These are phyloP conservation scores for Drosophila nr. medialis DNA, from an alignment of 2,888 invertebrate species.

Conservation along the genomic window DNA sequence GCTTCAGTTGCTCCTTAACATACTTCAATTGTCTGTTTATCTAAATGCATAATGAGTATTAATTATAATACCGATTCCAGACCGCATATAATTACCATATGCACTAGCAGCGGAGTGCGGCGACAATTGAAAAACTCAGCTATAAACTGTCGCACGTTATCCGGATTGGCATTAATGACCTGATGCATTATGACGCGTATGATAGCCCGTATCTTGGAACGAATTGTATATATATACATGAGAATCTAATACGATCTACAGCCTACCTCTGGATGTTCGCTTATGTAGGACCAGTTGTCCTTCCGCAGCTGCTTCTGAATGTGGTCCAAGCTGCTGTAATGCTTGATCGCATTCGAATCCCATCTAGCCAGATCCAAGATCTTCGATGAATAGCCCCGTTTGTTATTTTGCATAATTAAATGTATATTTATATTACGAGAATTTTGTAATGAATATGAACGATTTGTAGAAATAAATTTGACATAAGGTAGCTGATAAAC, in stretches of 20 bases:
- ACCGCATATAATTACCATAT: conserved; percentile 48
- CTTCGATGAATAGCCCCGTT: conserved; percentile 24
- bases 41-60: conserved; percentile 22
- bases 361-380: conserved; percentile 59
- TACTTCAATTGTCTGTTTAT: conserved; percentile 69
- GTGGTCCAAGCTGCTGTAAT: conserved; percentile 48
- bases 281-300: conserved; percentile 63
- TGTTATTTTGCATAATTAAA: conserved; percentile 23
- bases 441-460: conserved; percentile 16
- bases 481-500: not conserved
- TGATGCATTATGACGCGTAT: conserved; percentile 74
- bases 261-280: conserved; percentile 64
- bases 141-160: conserved; percentile 62
- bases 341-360: conserved; percentile 59
- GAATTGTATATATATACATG: not conserved
- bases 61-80: not conserved
- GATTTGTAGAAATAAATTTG: not conserved
- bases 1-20: conserved; percentile 63
- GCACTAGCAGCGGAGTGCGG: conserved; percentile 55
- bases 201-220: conserved; percentile 72
- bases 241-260: not conserved
- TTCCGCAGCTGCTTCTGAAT: conserved; percentile 66
- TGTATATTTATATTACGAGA: not conserved
- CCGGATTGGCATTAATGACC: conserved; percentile 62
- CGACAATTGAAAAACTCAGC: conserved; percentile 69